Evolutionary conservation across 2,888 invertebrate species (phyloP), one percentile per base, ranked within the genome.

Genomic region (Leptinotarsa tumamoca): DNA sequence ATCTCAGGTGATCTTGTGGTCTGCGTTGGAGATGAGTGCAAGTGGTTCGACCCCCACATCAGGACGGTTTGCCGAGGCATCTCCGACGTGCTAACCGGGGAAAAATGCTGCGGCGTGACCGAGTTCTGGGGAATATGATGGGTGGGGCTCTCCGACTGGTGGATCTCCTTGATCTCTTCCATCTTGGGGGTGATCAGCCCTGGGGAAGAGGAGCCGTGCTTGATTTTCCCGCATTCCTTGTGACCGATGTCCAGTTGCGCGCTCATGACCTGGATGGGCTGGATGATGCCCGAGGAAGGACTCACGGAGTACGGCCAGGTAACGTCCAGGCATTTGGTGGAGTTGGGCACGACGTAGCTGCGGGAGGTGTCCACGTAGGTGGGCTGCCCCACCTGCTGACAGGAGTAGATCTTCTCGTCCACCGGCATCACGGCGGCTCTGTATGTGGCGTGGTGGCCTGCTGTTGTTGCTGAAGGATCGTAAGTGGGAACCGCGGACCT

Each of bases 11-110:
- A 87, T 72, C 86, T 83, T 18, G 84, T 83, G 5, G 82, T 82
- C 15, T 84, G 82, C 2, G 86, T 84, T 14, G 83, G 79, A 2
- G 86, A 83, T 56, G 82, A 82, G 63, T 81, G 82, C 33, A 84
- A 81, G 77, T 86, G 86, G 77, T 88, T 88, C 7, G 88, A 88
- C 27, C 96, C 97, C 97, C 97, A 97, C 97, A 97, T 97, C 63
- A 97, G 91, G 2, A 77, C 97, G 15, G 97, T 97, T 89, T 97
- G 97, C 66, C 97, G 79, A 0, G 95, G 94, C 80, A 92, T 93
- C 72, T 91, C 89, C 17, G 89, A 84, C 4, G 72, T 79, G 15
- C 86, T 84, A 10, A 87, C 87, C 0, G 88, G 88, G 7, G 88
- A 87, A 80, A 87, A 88, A 82, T 88, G 88, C 77, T 87, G 87